Percentiles rank a stretch among this genome's conserved stretches.
phyloP scores from a whole-genome alignment of 1,140 invertebrate genomes.

The Melanaphis sacchari region DNA sequence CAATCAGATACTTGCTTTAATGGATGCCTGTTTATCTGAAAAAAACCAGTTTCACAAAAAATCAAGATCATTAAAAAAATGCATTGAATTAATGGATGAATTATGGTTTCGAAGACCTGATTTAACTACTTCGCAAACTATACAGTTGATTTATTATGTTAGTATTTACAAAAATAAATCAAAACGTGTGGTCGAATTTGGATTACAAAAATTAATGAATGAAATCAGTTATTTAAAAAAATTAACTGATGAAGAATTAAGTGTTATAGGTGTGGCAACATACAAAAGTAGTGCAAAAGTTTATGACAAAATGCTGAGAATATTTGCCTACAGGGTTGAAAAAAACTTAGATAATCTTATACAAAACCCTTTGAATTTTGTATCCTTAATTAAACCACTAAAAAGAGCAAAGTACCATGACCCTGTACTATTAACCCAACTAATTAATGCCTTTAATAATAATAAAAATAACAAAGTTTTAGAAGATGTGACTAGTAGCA shows the following conservation, averaged over 20 bases:
- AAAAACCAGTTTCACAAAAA: not conserved
- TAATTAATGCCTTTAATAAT: not conserved
- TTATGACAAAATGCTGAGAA: slow-evolving; percentile 50
- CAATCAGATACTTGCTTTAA: slow-evolving; percentile 25
- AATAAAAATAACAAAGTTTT: slow-evolving; percentile 33
- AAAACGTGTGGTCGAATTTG: not conserved
- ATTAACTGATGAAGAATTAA: slow-evolving; percentile 53
- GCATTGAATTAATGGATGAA: slow-evolving; percentile 34
- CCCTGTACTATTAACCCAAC: not conserved
- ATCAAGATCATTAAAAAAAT: slow-evolving; percentile 39
- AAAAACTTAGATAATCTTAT: slow-evolving; percentile 45
- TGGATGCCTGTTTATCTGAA: slow-evolving; percentile 36
- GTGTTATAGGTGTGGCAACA: slow-evolving; percentile 34
- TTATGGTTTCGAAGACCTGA: slow-evolving; percentile 50
- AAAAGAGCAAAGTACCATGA: slow-evolving; percentile 54
- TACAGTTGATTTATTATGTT: slow-evolving; percentile 50
- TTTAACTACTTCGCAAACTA: slow-evolving; percentile 30
- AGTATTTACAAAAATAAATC: slow-evolving; percentile 42
- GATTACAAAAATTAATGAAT: slow-evolving; percentile 50
- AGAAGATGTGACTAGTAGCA: slow-evolving; percentile 24
- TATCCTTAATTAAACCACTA: slow-evolving; percentile 35
- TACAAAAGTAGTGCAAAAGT: slow-evolving; percentile 43
- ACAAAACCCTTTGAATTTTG: slow-evolving; percentile 25
- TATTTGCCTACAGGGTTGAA: slow-evolving; percentile 32
- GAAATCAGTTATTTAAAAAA: slow-evolving; percentile 35